A percentile compares a stretch with the other conserved stretches of the same genome.
Conservation (phyloP, 2,113 vertebrate species). For the Megatriorchis doriae region DNA sequence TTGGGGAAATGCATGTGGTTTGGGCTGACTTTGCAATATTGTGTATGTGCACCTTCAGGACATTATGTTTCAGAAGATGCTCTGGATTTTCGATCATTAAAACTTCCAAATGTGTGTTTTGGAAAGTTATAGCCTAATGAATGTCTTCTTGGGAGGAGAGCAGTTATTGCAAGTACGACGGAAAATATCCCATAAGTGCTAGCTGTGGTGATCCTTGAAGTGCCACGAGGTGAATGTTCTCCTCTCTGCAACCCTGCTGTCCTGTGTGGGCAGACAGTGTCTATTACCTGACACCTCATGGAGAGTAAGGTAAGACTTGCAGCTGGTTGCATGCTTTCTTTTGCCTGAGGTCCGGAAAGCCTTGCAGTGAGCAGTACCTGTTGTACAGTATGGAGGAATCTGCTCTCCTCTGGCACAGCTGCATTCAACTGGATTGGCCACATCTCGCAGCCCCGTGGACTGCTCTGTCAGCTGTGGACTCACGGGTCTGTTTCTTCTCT, state of each 20-base stretch:
- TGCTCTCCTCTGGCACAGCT: not conserved
- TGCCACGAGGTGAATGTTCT: not conserved
- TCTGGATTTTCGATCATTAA: not conserved
- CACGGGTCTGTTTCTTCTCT: not conserved
- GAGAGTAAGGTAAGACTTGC: not conserved
- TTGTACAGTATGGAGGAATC: rapidly evolving
- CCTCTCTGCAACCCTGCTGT: not conserved
- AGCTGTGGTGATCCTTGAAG: not conserved
- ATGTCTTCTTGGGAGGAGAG: not conserved
- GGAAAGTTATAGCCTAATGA: not conserved
- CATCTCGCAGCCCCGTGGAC: not conserved
- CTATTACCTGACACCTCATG: not conserved
- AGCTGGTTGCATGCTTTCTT: not conserved
- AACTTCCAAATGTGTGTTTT: not conserved
- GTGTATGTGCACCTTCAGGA: not conserved
- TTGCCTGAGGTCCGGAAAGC: not conserved
- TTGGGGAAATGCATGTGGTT: not conserved
- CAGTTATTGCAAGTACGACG: not conserved
- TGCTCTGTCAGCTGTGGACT: not conserved
- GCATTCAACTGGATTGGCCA: not conserved
- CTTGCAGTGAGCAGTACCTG: not conserved
- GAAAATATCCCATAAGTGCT: not conserved
- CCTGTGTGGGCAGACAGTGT: not conserved
- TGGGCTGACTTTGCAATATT: not conserved
- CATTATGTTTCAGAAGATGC: not conserved